A percentile compares a stretch with the other conserved stretches of the same genome.
Evolutionary conservation across 2,797 vertebrate species (phyloP).

Genomic region (Peromyscus melanophrys): DNA sequence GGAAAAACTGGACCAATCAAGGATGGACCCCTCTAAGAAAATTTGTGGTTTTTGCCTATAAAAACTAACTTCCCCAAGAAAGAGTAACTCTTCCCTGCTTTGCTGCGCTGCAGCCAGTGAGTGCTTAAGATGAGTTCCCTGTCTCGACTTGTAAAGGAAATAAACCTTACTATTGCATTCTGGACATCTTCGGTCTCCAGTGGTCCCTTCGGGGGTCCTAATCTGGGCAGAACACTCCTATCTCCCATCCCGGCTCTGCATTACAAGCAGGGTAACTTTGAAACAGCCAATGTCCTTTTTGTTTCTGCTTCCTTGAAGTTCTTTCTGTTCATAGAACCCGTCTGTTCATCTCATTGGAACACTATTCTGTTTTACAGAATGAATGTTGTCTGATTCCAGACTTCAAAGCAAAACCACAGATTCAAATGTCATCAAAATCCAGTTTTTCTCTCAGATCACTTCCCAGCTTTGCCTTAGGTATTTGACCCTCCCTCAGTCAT

Average conservation of each 20-base stretch:
- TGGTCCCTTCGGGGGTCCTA: no score
- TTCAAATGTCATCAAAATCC: conserved; percentile 12
- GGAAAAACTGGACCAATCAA: no score
- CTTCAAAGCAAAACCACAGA: not conserved
- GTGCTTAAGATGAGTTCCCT: no score
- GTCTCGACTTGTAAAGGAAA: no score
- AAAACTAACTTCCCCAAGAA: no score
- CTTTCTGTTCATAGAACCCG: not conserved
- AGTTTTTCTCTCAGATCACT: not conserved
- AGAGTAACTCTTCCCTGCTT: no score
- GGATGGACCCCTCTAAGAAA: no score
- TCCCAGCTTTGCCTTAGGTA: not conserved
- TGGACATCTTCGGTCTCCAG: no score
- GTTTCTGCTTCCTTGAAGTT: not conserved
- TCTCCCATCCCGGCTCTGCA: not conserved
- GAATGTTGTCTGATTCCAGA: not conserved
- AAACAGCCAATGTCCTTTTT: not conserved
- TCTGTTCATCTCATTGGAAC: not conserved
- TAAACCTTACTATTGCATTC: no score
- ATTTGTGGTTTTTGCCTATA: no score
- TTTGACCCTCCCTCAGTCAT: not conserved
- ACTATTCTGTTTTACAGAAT: not conserved
- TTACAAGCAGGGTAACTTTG: not conserved
- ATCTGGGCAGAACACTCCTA: not conserved
- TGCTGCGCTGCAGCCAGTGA: no score